Base-by-base conservation (phyloP, 2,888 invertebrate genomes). In the Unio delphinus region DNA sequence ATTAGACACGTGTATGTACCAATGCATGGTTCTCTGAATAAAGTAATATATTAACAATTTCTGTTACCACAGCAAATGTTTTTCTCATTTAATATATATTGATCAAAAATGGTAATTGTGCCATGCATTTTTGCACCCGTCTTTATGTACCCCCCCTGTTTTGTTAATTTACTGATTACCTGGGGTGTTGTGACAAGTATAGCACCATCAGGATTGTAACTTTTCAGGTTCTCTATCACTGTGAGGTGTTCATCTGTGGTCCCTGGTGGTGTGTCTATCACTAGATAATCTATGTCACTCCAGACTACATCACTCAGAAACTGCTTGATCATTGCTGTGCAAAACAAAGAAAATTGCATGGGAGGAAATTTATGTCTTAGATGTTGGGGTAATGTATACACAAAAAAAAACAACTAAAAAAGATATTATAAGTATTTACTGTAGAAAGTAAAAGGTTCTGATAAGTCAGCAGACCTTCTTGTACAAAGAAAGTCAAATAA, bases 251-350 rank as follows among this genome's bases (percentile, higher is more conserved):
- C 98, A 91, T 98, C 98, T 0, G 97, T 97, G 15, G 91, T 98
- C 1, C 96, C 98, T 59, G 98, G 98, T 0, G 98, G 98, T 3
- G 98, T 98, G 87, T 98, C 98, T 68, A 98, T 93, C 30, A 98
- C 91, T 58, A 98, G 91, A 87, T 95, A 95, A 90, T 99, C 97
- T 76, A 98, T 90, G 30, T 93, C 93, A 11, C 96, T 96, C 98
- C 98, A 98, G 90, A 97, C 97, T 34, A 98, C 98, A 90, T 98
- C 97, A 79, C 95, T 94, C 57, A 98, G 91, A 91, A 98, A 98
- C 90, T 98, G 97, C 70, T 94, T 94, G 85, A 98, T 98, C 95
- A 99, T 95, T 64, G 95, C 95, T 92, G 75, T 2, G 76, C 67
- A 15, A 45, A 55, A 56, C 67, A 61, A 64, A 62, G 8, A 34